Base-by-base conservation (phyloP, 2,113 vertebrate species). In the Peucedramus taeniatus region DNA sequence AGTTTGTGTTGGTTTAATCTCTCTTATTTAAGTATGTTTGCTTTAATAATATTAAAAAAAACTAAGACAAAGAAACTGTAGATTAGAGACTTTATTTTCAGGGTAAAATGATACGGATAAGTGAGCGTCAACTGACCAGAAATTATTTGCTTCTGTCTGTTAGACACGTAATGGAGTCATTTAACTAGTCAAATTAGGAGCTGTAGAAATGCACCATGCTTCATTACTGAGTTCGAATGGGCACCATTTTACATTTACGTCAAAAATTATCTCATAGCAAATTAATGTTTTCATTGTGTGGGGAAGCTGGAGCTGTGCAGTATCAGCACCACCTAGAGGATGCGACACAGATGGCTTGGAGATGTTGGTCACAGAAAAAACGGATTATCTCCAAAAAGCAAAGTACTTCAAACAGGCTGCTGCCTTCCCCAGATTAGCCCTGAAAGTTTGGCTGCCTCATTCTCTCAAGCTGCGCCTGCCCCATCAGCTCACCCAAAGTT, bases 161-260 rank as follows among this genome's bases (percentile, higher is more conserved):
- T 99, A 99, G 99, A 99, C 99, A 99, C 99, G 99, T 99, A 99
- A 99, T 99, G 99, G 99, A 99, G 99, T 99, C 99, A 99, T 99
- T 99, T 99, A 99, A 99, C 99, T 99, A 99, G 99, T 99, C 99
- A 99, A 99, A 99, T 99, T 99, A 99, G 99, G 99, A 99, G 98
- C 98, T 98, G 98, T 98, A 98, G 98, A 99, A 99, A 99, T 99
- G 98, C 98, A 98, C 99, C 99, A 99, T 99, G 99, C 99, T 99
- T 99, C 99, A 99, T 99, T 99, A 99, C 98, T 98, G 99, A 98
- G 98, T 99, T 99, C 99, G 98, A 99, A 99, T 99, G 99, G 99
- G 98, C 99, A 98, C 98, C 98, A 98, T 99, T 99, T 99, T 99
- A 99, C 99, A 99, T 99, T 99, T 98, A 99, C 98, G 98, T 99